Evolutionary conservation across 2,888 invertebrate species (phyloP).

Genomic region (Sympetrum striolatum): DNA sequence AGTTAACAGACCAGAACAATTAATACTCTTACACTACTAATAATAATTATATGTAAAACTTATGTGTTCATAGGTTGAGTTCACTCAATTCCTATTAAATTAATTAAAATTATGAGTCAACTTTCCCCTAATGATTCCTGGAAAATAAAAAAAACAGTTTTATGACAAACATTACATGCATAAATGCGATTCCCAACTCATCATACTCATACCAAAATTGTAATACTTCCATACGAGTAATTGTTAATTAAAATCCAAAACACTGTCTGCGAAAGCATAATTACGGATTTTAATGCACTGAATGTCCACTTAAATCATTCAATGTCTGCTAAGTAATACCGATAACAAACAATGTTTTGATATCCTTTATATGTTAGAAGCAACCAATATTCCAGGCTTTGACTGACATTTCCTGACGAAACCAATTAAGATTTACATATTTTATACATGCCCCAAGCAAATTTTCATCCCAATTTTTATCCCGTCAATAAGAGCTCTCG

Average conservation of each 20-base stretch:
- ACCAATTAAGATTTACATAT: neutral
- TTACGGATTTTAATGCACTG: neutral
- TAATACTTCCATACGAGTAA: neutral
- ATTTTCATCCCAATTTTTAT: constrained; percentile 1
- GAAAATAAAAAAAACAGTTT: constrained; percentile 13
- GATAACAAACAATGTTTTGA: neutral
- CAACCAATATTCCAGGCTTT: constrained; percentile 23
- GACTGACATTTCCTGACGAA: constrained; percentile 17
- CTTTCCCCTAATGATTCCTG: neutral
- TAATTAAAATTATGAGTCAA: too few species aligned
- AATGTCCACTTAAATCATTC: neutral
- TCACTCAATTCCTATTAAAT: too few species aligned
- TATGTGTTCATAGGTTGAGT: too few species aligned
- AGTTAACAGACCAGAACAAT: neutral
- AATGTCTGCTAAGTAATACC: neutral
- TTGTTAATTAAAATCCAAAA: neutral
- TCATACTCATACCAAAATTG: neutral
- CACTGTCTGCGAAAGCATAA: neutral
- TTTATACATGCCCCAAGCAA: constrained; percentile 40
- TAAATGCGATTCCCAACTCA: neutral
- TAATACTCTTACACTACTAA: too few species aligned
- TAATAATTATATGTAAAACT: too few species aligned
- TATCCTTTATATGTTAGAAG: neutral
- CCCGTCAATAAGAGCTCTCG: constrained; percentile 18
- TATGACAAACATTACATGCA: constrained; percentile 9